Percentiles rank a stretch among this genome's conserved stretches.
Evolutionary conservation across 2,888 invertebrate genomes (phyloP).

Genomic region (Microctonus hyperodae): DNA sequence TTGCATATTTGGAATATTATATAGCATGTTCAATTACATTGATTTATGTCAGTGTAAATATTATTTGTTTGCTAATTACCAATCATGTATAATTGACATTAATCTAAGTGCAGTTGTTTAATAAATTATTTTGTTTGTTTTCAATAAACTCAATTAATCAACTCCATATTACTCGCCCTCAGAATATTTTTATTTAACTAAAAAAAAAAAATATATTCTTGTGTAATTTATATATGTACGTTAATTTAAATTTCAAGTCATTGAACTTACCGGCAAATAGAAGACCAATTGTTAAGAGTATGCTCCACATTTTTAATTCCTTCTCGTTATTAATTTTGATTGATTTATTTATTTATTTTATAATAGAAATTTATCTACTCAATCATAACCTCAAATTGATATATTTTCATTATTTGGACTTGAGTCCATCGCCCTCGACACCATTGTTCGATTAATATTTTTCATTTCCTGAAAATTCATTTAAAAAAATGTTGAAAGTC

Average conservation of each 20-base stretch:
- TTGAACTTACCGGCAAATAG: slow-evolving; percentile 58
- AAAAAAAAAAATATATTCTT: no score
- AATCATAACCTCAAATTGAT: slow-evolving; percentile 20
- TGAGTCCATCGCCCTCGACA: slow-evolving; percentile 15
- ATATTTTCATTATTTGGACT: background rate
- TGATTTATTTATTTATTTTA: background rate
- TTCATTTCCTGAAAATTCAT: background rate
- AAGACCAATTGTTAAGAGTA: slow-evolving; percentile 57
- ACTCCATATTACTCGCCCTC: no score
- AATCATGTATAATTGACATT: no score
- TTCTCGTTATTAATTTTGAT: slow-evolving; percentile 19
- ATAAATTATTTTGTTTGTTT: no score
- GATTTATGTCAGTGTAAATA: no score
- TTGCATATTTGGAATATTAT: no score
- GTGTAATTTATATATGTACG: background rate
- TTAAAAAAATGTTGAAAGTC: background rate
- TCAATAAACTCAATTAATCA: no score
- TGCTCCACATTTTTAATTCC: slow-evolving; percentile 55
- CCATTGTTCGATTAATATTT: slow-evolving; percentile 13
- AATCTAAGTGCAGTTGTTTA: no score
- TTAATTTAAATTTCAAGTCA: background rate
- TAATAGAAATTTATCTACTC: background rate
- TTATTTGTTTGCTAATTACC: no score
- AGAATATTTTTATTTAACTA: no score
- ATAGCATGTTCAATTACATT: no score